phyloP scores from a whole-genome alignment of 2,888 invertebrate genomes.

The Phalera bucephala region DNA sequence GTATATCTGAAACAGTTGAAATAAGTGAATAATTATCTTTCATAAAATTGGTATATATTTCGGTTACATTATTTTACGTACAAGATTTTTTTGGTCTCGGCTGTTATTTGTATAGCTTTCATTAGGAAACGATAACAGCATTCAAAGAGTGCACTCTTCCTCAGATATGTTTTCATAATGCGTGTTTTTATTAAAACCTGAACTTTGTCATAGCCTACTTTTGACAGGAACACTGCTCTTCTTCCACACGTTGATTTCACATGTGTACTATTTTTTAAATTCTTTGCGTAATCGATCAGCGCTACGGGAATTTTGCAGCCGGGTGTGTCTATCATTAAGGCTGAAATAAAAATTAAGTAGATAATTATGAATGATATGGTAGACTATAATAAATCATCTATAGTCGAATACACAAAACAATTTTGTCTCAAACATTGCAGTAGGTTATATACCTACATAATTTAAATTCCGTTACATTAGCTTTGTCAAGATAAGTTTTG shows the following conservation, averaged over 20 bases:
- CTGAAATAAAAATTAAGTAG: constrained; percentile 40
- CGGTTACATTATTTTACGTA: no score
- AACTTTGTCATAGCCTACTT: constrained; percentile 41
- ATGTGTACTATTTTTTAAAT: constrained; percentile 20
- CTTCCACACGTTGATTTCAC: constrained; percentile 45
- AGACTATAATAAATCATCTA: no score
- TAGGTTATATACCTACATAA: no score
- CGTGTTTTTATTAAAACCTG: constrained; percentile 47
- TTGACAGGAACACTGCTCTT: constrained; percentile 58
- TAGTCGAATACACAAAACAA: no score
- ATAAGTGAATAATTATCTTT: no score
- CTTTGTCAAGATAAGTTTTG: no score
- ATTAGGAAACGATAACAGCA: constrained; percentile 62
- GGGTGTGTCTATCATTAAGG: constrained; percentile 47
- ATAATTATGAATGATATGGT: not conserved
- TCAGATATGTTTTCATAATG: constrained; percentile 44
- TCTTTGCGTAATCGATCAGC: constrained; percentile 43
- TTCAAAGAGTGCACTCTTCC: constrained; percentile 38
- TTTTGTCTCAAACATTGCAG: no score
- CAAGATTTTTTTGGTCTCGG: constrained; percentile 28
- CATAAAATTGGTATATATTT: no score
- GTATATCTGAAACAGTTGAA: constrained; percentile 54
- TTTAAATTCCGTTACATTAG: no score
- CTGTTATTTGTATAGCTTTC: constrained; percentile 20
- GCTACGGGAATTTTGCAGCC: constrained; percentile 64